These are phyloP conservation scores for Liparis tanakae DNA, from an alignment of 2,797 vertebrate species.

Conservation along the genomic window DNA sequence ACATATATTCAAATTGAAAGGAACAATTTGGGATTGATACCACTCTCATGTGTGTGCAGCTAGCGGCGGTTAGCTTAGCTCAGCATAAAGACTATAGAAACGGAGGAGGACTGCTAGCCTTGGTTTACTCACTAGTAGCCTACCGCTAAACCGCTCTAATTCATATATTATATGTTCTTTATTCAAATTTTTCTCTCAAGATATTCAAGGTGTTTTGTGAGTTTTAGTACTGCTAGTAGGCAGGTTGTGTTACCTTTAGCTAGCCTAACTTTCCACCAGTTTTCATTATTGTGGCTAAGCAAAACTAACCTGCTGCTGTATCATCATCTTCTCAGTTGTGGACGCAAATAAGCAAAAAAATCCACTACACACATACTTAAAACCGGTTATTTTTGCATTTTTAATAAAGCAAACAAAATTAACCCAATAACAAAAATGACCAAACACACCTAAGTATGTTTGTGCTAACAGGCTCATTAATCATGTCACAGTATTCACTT, in stretches of 20 bases:
- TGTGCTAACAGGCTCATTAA: slow-evolving; percentile 17
- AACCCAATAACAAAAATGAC: not conserved
- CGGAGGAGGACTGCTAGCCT: not conserved
- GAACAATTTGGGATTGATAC: not conserved
- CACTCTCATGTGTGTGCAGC: not conserved
- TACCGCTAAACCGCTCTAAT: not conserved
- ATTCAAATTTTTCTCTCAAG: not conserved
- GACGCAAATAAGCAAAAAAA: not conserved
- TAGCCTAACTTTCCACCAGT: not conserved
- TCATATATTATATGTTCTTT: not conserved
- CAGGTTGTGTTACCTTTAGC: not conserved
- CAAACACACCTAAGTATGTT: slow-evolving; percentile 1
- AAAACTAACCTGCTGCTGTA: not conserved
- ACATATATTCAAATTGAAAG: not conserved
- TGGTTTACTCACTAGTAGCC: not conserved
- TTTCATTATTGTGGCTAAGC: not conserved
- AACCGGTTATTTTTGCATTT: not conserved
- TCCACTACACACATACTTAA: not conserved
- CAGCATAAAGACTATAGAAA: slow-evolving; percentile 7
- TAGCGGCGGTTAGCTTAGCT: slow-evolving; percentile 5
- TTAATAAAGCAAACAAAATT: not conserved
- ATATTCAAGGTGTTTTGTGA: not conserved
- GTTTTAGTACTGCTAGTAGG: not conserved
- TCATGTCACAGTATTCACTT: slow-evolving; percentile 31
- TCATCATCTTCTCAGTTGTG: not conserved